Percentiles rank a stretch among this genome's conserved stretches.
phyloP scores from a whole-genome alignment of 2,797 vertebrate genomes.

The Hozukius guyotensis region DNA sequence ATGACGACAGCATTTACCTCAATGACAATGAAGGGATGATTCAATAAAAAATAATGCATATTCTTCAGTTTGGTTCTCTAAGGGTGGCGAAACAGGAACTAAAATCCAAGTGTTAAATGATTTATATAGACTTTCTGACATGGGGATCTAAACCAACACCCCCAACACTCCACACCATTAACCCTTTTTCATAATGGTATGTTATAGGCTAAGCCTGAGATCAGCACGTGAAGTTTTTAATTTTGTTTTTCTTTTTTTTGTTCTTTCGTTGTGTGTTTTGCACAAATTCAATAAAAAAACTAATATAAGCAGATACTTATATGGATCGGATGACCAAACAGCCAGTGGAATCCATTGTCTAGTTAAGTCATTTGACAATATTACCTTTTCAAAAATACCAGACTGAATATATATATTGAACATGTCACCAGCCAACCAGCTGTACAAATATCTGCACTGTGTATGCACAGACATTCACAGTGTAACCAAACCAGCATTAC shows the following conservation, averaged over 20 bases:
- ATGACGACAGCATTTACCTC: not conserved
- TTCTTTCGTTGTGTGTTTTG: not conserved
- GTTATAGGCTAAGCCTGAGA: not conserved
- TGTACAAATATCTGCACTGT: not conserved
- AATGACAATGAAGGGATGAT: not conserved
- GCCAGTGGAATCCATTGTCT: not conserved
- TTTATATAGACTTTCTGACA: constrained; percentile 9
- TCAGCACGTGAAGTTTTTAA: not conserved
- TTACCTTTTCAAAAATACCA: not conserved
- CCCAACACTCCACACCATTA: not conserved
- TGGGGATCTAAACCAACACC: not conserved
- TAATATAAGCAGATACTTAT: not conserved
- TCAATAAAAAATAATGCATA: not conserved
- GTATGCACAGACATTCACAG: not conserved
- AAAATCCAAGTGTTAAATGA: not conserved
- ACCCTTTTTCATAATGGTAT: not conserved
- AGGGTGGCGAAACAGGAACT: not conserved
- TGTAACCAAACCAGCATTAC: not conserved
- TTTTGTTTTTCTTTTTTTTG: not conserved
- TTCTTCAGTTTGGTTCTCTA: not conserved
- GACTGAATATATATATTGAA: not conserved
- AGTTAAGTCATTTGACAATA: not conserved
- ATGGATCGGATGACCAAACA: not conserved
- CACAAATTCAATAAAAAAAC: not conserved
- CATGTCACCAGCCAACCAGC: not conserved